Conservation (phyloP, 2,888 invertebrate species). For the Poecilobothrus nobilitatus region DNA sequence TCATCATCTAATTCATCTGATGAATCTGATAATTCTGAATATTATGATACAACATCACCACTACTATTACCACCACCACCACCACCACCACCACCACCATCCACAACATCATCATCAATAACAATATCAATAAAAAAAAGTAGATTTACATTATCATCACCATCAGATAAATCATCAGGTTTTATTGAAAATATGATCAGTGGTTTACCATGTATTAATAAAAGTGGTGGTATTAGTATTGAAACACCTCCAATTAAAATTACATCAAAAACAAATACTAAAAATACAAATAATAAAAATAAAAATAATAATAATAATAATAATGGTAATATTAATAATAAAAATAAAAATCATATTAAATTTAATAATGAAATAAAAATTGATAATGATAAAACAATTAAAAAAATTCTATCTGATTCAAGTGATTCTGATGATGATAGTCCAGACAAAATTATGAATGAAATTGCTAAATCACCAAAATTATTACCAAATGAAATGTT, state of each 20-base stretch:
- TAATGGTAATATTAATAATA: not conserved
- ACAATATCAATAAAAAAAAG: not conserved
- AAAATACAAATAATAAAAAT: not conserved
- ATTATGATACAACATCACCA: not conserved
- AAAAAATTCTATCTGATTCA: constrained; percentile 23
- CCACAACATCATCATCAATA: not conserved
- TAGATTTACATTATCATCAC: not conserved
- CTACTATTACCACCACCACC: not conserved
- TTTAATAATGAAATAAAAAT: not conserved
- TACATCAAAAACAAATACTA: not conserved
- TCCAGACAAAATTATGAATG: constrained; percentile 25
- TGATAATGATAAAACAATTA: constrained; percentile 16
- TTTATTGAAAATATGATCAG: not conserved
- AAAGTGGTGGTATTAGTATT: not conserved
- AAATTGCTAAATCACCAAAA: constrained; percentile 27
- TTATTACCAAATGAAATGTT: constrained; percentile 27
- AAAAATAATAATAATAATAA: not conserved
- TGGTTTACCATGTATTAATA: not conserved
- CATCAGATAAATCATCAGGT: not conserved
- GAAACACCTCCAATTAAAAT: not conserved
- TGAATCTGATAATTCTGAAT: constrained; percentile 4
- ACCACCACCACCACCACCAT: not conserved
- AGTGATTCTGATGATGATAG: constrained; percentile 26
- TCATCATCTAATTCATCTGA: constrained; percentile 18
- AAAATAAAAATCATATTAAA: not conserved